Conservation (phyloP, 2,888 invertebrate genomes). For the Sphaerolaimus hirsutus region DNA sequence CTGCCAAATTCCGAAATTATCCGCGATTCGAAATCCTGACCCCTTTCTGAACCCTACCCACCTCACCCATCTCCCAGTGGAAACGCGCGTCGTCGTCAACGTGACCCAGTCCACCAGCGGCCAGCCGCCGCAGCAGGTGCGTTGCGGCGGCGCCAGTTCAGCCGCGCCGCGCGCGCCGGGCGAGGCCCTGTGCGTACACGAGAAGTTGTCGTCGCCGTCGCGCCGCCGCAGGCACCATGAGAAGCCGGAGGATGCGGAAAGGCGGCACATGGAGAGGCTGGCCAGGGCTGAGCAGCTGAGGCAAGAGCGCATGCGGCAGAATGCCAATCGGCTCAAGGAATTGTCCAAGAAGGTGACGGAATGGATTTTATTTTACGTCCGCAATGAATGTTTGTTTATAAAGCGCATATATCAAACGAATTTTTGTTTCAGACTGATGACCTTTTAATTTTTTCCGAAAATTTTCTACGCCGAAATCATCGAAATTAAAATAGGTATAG, state of each 20-base stretch:
- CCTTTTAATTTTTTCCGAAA: neutral
- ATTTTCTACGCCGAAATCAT: too few relatives aligned
- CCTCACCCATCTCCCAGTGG: neutral
- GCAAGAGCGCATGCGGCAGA: constrained; percentile 52
- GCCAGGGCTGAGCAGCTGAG: constrained; percentile 67
- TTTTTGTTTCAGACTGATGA: neutral
- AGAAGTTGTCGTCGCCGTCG: constrained; percentile 71
- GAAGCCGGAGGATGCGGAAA: constrained; percentile 38
- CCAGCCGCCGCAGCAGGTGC: neutral
- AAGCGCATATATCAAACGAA: neutral
- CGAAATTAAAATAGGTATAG: too few relatives aligned
- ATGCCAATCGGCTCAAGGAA: constrained; percentile 57
- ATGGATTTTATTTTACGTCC: neutral
- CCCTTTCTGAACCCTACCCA: neutral
- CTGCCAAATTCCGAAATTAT: too few relatives aligned
- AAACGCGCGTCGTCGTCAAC: neutral
- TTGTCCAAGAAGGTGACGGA: constrained; percentile 50
- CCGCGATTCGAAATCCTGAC: too few relatives aligned
- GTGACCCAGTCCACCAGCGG: too few relatives aligned
- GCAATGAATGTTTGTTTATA: neutral
- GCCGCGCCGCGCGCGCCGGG: constrained; percentile 55
- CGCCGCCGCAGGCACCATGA: constrained; percentile 39
- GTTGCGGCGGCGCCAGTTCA: neutral
- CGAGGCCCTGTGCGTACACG: constrained; percentile 66
- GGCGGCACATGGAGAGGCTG: constrained; percentile 62